phyloP scores from a whole-genome alignment of 92 coral and sea anemone species.

The Galaxea fascicularis region DNA sequence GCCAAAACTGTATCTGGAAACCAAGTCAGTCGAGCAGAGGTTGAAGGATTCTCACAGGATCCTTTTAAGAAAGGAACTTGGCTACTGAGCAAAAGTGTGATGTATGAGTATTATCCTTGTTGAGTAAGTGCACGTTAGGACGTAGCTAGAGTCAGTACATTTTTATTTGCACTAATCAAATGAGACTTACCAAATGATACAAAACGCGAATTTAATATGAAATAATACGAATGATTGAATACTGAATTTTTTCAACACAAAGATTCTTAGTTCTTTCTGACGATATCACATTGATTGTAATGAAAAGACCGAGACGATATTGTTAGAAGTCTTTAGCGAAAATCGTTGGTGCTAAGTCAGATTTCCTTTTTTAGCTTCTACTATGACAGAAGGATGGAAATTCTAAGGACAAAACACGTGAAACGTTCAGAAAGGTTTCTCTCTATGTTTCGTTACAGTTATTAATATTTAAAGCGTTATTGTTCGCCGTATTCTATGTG shows the following conservation, averaged over 20 bases:
- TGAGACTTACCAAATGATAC: constrained; percentile 12
- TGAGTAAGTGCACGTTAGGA: constrained; percentile 17
- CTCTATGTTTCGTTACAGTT: constrained; percentile 25
- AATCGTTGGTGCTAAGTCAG: no score
- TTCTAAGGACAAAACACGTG: constrained; percentile 20
- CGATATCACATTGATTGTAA: no score
- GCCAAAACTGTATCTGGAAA: constrained; percentile 11
- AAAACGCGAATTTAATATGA: constrained; percentile 19
- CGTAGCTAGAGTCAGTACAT: constrained; percentile 10
- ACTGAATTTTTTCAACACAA: constrained; percentile 15
- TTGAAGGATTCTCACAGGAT: constrained; percentile 21
- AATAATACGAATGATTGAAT: constrained; percentile 16
- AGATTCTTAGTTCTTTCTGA: constrained; percentile 25
- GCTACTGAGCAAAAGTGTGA: constrained; percentile 25
- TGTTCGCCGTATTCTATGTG: constrained; percentile 6
- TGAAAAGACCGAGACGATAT: no score
- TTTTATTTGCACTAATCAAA: constrained; percentile 6
- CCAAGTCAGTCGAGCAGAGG: constrained; percentile 4
- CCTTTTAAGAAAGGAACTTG: constrained; percentile 30
- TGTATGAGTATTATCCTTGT: constrained; percentile 17
- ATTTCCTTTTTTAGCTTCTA: constrained; percentile 32
- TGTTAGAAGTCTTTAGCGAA: no score
- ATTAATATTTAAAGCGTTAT: constrained; percentile 14
- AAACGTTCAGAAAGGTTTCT: constrained; percentile 14
- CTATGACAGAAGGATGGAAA: constrained; percentile 33